These are phyloP conservation scores for Drosophila pseudoananassae DNA, from an alignment of 1,140 invertebrate species.

Conservation along the genomic window DNA sequence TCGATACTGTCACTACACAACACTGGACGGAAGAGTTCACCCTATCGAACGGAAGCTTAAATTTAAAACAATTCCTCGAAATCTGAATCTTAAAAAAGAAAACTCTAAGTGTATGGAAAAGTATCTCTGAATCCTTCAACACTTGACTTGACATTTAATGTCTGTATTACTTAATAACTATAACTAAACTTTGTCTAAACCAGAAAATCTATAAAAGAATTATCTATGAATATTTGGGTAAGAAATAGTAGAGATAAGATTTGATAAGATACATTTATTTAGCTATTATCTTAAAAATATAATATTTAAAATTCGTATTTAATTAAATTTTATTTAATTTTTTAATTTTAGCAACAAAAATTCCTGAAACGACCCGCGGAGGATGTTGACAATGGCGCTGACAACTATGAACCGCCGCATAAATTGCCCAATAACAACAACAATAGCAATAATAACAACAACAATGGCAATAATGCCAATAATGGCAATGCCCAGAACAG, in stretches of 20 bases:
- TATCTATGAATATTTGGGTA: slow-evolving; percentile 84
- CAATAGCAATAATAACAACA: slow-evolving; percentile 75
- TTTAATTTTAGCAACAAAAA: slow-evolving; percentile 91
- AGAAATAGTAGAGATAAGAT: slow-evolving; percentile 16
- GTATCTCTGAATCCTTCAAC: slow-evolving; percentile 20
- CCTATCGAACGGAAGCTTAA: slow-evolving; percentile 40
- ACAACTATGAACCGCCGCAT: slow-evolving; percentile 89
- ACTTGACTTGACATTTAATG: slow-evolving; percentile 30
- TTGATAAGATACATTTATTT: neutral
- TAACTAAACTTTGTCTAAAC: slow-evolving; percentile 51
- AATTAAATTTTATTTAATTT: neutral
- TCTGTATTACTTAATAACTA: slow-evolving; percentile 30
- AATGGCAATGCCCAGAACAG: slow-evolving; percentile 52
- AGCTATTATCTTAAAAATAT: neutral
- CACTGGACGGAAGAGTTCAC: slow-evolving; percentile 51
- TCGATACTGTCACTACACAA: slow-evolving; percentile 46
- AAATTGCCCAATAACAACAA: slow-evolving; percentile 90
- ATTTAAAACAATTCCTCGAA: slow-evolving; percentile 14
- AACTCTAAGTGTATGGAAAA: slow-evolving; percentile 30
- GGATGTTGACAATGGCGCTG: slow-evolving; percentile 88
- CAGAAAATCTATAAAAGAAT: slow-evolving; percentile 50
- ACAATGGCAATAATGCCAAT: slow-evolving; percentile 84
- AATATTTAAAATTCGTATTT: neutral
- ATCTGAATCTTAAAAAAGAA: neutral
- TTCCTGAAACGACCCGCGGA: slow-evolving; percentile 90